phyloP scores from a whole-genome alignment of 1,140 invertebrate genomes.

The Laupala kohalensis region DNA sequence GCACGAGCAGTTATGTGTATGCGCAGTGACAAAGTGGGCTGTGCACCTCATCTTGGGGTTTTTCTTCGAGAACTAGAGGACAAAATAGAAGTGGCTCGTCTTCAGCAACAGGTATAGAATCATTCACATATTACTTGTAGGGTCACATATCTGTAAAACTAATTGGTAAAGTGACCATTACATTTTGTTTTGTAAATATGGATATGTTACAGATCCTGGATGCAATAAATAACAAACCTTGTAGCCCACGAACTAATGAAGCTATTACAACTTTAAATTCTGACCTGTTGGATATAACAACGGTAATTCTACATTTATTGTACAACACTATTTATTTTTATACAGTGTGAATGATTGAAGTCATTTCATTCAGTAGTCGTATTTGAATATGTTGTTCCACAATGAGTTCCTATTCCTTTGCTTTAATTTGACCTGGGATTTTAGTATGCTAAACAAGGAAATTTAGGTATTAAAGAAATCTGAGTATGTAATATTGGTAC shows the following conservation, averaged over 20 bases:
- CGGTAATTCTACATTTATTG: conserved; percentile 30
- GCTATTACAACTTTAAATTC: conserved; percentile 33
- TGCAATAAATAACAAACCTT: conserved; percentile 43
- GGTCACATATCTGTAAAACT: no score
- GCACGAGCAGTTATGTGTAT: conserved; percentile 90
- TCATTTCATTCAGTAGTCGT: no score
- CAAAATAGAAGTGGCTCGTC: conserved; percentile 75
- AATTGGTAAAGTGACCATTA: no score
- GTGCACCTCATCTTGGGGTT: conserved; percentile 63
- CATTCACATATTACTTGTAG: no score
- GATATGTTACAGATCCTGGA: conserved; percentile 54
- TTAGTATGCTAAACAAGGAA: no score
- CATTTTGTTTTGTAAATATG: no score
- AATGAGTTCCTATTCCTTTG: no score
- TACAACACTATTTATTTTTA: background rate
- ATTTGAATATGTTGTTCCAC: no score
- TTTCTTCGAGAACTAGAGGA: conserved; percentile 87
- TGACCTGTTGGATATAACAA: conserved; percentile 48
- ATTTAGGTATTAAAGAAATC: no score
- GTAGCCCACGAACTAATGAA: conserved; percentile 25
- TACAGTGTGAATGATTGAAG: background rate
- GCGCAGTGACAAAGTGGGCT: conserved; percentile 69
- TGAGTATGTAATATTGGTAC: no score
- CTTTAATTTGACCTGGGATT: no score
- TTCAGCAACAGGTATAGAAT: conserved; percentile 46